phyloP scores from a whole-genome alignment of 2,113 vertebrate genomes.

The Crocuta crocuta region DNA sequence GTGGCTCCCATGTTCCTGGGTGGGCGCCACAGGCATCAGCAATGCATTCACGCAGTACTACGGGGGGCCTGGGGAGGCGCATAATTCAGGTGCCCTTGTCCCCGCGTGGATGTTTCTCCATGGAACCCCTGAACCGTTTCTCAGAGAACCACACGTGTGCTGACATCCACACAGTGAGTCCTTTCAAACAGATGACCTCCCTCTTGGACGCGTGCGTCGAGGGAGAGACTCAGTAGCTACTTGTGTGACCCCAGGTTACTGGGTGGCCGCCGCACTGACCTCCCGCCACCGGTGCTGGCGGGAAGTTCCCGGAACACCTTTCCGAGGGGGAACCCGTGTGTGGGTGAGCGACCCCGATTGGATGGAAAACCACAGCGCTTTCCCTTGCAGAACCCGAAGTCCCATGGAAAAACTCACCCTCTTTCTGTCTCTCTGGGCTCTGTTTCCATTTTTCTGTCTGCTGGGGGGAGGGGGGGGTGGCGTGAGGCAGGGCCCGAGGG shows the following conservation, averaged over 20 bases:
- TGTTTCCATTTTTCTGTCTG: background rate
- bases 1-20: background rate
- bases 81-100: accelerated
- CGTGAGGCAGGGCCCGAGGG: no score
- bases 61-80: background rate
- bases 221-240: accelerated
- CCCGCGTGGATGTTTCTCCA: background rate
- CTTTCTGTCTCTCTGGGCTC: background rate
- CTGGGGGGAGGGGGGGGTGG: accelerated
- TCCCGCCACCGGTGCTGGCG: accelerated
- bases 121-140: background rate
- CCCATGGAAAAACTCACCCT: background rate
- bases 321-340: no score
- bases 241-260: accelerated
- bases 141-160: background rate
- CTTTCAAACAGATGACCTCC: background rate
- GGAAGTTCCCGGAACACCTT: background rate
- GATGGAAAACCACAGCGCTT: background rate
- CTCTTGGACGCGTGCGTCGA: background rate
- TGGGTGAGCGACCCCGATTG: background rate
- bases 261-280: accelerated
- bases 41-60: accelerated
- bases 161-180: accelerated
- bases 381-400: background rate
- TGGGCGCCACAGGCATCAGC: accelerated